These are phyloP conservation scores for Metridium senile DNA, from an alignment of 92 coral and sea anemone genomes.

Conservation along the genomic window DNA sequence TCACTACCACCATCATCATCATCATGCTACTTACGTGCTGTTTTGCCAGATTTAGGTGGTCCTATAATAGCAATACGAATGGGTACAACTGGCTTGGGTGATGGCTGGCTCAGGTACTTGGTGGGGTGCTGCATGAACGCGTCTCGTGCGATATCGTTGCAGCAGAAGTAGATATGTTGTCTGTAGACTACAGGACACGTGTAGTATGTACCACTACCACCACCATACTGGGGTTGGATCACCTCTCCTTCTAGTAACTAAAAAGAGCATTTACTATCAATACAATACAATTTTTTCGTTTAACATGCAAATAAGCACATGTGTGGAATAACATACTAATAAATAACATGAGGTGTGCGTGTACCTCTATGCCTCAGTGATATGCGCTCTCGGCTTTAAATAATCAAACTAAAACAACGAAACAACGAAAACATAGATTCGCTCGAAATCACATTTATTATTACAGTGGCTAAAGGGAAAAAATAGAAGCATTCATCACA, in stretches of 20 bases:
- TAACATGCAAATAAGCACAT: too few relatives aligned
- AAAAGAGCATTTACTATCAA: slow-evolving; percentile 6
- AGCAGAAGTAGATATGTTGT: slow-evolving; percentile 88
- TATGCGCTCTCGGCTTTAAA: too few relatives aligned
- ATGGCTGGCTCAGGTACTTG: slow-evolving; percentile 87
- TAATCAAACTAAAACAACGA: too few relatives aligned
- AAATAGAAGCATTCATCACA: too few relatives aligned
- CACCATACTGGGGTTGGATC: slow-evolving; percentile 83
- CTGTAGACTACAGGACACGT: slow-evolving; percentile 82
- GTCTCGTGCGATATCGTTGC: slow-evolving; percentile 80
- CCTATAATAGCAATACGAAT: slow-evolving; percentile 93
- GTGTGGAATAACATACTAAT: too few relatives aligned
- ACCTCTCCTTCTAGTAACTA: slow-evolving; percentile 94
- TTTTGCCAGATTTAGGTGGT: slow-evolving; percentile 98
- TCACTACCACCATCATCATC: not conserved
- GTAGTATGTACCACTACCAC: slow-evolving; percentile 51
- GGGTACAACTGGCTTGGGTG: slow-evolving; percentile 97
- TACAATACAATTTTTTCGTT: too few relatives aligned
- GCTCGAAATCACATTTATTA: too few relatives aligned
- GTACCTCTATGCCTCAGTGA: too few relatives aligned
- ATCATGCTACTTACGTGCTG: slow-evolving; percentile 69
- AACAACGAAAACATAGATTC: too few relatives aligned
- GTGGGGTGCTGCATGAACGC: slow-evolving; percentile 84
- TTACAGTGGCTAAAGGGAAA: too few relatives aligned
- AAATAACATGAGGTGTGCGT: too few relatives aligned